A percentile compares a stretch with the other conserved stretches of the same genome.
Conservation (phyloP, 1,140 invertebrate species). For the Tetramorium alpestre region DNA sequence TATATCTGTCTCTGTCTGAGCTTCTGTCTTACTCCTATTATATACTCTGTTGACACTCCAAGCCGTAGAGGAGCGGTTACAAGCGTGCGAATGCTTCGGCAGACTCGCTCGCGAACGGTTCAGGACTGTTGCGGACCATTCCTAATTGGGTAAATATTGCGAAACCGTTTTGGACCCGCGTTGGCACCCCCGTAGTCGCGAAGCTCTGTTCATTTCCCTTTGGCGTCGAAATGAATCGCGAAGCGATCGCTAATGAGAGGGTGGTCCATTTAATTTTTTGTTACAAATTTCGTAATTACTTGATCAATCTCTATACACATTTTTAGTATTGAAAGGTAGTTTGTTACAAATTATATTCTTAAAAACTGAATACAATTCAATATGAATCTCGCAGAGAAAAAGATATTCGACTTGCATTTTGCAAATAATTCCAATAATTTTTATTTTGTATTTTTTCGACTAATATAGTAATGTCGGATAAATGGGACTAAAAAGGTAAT, state of each 20-base stretch:
- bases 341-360: not conserved
- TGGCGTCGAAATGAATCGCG: not conserved
- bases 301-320: not conserved
- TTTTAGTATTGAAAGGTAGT: not conserved
- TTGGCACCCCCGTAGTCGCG: not conserved
- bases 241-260: conserved; percentile 12
- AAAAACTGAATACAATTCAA: not conserved
- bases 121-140: conserved; percentile 82
- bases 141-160: conserved; percentile 69
- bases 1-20: conserved; percentile 50
- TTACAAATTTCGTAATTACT: not conserved
- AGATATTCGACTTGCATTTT: not conserved
- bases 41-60: conserved; percentile 46
- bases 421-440: conserved; percentile 1
- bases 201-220: conserved; percentile 13
- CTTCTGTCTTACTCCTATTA: conserved; percentile 48
- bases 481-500: conserved; percentile 6
- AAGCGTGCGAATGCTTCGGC: conserved; percentile 71
- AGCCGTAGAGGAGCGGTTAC: conserved; percentile 55
- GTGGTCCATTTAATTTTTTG: not conserved
- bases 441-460: not conserved
- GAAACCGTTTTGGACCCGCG: conserved; percentile 4
- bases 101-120: conserved; percentile 64
- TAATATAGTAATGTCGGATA: not conserved
- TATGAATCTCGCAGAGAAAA: not conserved